A percentile compares a stretch with the other conserved stretches of the same genome.
These are phyloP conservation scores for Gymnothorax reevesii DNA, from an alignment of 2,797 vertebrate genomes.

Conservation along the genomic window DNA sequence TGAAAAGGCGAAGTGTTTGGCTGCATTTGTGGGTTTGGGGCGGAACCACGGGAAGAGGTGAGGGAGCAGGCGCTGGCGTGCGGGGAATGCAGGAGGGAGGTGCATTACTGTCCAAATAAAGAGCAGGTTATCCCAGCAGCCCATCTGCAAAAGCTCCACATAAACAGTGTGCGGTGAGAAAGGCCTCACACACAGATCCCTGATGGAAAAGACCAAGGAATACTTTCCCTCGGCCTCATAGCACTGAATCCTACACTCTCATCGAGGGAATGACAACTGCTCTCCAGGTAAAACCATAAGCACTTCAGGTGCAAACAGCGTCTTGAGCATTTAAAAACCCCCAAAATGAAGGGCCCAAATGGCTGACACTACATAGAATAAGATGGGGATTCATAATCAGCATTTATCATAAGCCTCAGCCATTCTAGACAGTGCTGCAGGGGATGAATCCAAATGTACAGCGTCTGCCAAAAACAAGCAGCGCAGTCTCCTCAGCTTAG, in stretches of 20 bases:
- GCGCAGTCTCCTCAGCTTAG: background rate
- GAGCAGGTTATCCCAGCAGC: conserved; percentile 29
- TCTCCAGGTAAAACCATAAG: background rate
- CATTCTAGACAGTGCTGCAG: background rate
- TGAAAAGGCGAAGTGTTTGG: too few relatives aligned
- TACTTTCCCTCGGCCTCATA: background rate
- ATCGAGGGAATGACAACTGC: background rate
- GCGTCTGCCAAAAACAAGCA: background rate
- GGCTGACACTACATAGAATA: background rate
- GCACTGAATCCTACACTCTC: background rate
- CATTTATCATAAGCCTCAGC: background rate
- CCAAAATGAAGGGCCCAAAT: background rate
- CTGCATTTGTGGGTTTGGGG: too few relatives aligned
- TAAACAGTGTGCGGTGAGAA: conserved; percentile 2
- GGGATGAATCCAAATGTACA: background rate
- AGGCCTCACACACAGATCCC: background rate
- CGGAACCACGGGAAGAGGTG: background rate
- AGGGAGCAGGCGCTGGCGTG: background rate
- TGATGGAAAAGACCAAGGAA: background rate
- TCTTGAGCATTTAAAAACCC: background rate
- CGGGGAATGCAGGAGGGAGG: conserved; percentile 25
- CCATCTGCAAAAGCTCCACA: background rate
- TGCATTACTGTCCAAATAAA: background rate
- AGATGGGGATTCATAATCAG: background rate
- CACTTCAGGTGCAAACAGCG: background rate